These are phyloP conservation scores for Caenorhabditis afra DNA, from an alignment of 2,888 invertebrate species.

Conservation along the genomic window DNA sequence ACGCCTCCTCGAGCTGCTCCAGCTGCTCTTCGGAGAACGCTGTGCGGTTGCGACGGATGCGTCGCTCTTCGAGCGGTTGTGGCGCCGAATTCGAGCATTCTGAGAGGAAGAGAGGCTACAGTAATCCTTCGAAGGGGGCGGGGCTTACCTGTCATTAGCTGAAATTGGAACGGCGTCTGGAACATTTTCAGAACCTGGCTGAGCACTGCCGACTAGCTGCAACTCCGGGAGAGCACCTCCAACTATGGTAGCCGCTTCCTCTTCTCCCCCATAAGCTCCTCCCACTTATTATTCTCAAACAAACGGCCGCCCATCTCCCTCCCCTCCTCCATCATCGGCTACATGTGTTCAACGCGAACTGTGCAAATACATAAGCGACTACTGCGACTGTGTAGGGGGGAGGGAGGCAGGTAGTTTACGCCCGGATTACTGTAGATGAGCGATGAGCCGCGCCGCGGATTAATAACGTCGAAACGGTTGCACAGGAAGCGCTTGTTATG, in stretches of 20 bases:
- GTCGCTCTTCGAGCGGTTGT: conserved; percentile 45
- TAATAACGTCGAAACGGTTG: conserved; percentile 26
- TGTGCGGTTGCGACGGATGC: conserved; percentile 66
- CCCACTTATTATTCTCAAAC: conserved; percentile 22
- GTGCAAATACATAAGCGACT: conserved; percentile 29
- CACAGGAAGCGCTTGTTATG: too few relatives aligned
- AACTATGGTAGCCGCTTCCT: background rate
- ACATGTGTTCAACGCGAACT: conserved; percentile 36
- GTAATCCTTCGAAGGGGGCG: background rate
- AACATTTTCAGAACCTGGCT: conserved; percentile 21
- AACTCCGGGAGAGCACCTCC: too few relatives aligned
- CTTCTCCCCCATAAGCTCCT: conserved; percentile 18
- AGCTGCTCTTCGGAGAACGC: conserved; percentile 70
- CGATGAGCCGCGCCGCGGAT: conserved; percentile 33
- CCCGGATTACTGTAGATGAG: conserved; percentile 52
- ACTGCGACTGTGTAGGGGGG: too few relatives aligned
- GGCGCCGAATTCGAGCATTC: conserved; percentile 16
- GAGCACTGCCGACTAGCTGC: too few relatives aligned
- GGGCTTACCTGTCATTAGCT: conserved; percentile 17
- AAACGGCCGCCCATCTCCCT: background rate
- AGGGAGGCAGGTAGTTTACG: conserved; percentile 23
- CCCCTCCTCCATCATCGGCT: conserved; percentile 3
- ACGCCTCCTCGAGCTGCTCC: conserved; percentile 58
- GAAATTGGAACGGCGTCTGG: conserved; percentile 40
- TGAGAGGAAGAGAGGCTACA: conserved; percentile 6